phyloP scores from a whole-genome alignment of 2,797 vertebrate species.

The Enteromius fasciolatus region DNA sequence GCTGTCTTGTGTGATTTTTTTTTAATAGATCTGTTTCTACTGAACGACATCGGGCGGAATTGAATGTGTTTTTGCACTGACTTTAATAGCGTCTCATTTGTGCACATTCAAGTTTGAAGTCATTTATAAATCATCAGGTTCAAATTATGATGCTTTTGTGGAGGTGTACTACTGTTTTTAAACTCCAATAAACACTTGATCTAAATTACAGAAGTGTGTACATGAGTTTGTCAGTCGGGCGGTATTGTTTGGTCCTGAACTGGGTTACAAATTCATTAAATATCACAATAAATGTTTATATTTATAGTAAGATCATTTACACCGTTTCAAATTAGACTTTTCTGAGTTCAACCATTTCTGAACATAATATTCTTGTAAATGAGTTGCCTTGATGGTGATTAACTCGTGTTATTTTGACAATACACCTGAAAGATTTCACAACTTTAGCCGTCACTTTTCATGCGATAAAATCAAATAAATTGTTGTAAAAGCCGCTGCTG shows the following conservation, averaged over 20 bases:
- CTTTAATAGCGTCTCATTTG: background rate
- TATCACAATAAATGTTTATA: background rate
- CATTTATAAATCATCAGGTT: background rate
- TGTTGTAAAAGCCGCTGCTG: background rate
- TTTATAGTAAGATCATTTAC: background rate
- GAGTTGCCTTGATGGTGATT: background rate
- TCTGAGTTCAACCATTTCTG: background rate
- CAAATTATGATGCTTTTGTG: background rate
- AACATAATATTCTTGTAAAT: background rate
- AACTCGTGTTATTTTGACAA: background rate
- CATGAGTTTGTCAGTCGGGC: background rate
- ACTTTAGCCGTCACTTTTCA: too few species aligned
- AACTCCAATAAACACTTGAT: constrained; percentile 4
- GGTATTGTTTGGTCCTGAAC: background rate
- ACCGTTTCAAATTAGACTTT: background rate
- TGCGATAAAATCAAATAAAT: background rate
- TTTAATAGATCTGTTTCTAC: background rate
- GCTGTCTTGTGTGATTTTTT: background rate
- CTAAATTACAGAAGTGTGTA: background rate
- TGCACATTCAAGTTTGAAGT: background rate
- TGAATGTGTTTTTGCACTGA: background rate
- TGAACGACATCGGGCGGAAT: background rate
- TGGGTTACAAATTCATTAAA: background rate
- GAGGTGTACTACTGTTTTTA: background rate
- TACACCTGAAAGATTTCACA: background rate